phyloP scores from a whole-genome alignment of 2,113 vertebrate species.

The Pomatostomus ruficeps region DNA sequence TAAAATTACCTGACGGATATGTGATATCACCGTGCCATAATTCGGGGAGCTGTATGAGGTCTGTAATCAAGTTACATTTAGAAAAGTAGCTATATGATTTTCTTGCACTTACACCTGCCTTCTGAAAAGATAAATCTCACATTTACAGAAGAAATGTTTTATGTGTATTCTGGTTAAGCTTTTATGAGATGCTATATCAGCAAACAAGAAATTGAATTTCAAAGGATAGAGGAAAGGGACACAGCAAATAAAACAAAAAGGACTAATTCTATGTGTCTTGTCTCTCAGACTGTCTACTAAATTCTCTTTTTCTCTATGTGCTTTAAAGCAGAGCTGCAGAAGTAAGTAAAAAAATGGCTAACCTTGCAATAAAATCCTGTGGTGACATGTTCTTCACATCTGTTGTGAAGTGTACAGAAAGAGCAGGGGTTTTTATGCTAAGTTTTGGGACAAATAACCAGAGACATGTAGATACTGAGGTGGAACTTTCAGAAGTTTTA shows the following conservation, averaged over 20 bases:
- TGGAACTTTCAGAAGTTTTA: neutral
- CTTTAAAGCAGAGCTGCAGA: neutral
- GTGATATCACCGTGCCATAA: neutral
- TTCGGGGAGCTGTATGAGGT: neutral
- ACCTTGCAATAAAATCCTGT: neutral
- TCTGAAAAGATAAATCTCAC: neutral
- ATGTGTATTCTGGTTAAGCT: constrained; percentile 58
- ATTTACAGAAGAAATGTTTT: constrained; percentile 22
- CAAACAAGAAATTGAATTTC: constrained; percentile 15
- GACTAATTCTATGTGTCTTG: constrained; percentile 9
- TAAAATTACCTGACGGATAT: neutral
- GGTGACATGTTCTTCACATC: neutral
- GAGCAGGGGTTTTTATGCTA: neutral
- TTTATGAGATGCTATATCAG: constrained; percentile 45
- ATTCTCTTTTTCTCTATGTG: neutral
- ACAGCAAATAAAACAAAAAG: constrained; percentile 10
- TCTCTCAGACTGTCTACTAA: neutral
- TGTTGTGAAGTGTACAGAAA: neutral
- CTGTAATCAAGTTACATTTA: neutral
- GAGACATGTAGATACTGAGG: neutral
- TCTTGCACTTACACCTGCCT: neutral
- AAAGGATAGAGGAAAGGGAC: neutral
- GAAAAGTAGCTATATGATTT: neutral
- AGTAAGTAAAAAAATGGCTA: neutral
- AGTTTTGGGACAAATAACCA: neutral